phyloP scores from a whole-genome alignment of 2,113 vertebrate genomes.

The Fregetta grallaria region DNA sequence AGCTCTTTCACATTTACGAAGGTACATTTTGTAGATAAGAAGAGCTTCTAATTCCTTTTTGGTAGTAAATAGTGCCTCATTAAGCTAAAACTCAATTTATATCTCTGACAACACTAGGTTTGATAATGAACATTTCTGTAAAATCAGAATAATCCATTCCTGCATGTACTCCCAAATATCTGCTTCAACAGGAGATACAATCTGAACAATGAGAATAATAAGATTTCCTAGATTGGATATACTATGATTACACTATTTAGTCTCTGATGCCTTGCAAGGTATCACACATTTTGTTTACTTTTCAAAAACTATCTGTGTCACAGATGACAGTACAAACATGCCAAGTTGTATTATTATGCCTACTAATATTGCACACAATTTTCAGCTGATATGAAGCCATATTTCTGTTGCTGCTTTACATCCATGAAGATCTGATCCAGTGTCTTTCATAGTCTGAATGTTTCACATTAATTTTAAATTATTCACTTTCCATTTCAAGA shows the following conservation, averaged over 20 bases:
- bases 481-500: background rate
- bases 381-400: background rate
- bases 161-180: background rate
- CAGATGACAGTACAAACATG: background rate
- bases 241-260: background rate
- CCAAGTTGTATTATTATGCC: background rate
- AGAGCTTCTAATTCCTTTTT: background rate
- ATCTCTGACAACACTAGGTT: background rate
- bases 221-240: background rate
- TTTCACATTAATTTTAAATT: background rate
- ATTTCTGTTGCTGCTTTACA: background rate
- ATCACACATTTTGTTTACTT: background rate
- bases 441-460: background rate
- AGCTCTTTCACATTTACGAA: background rate
- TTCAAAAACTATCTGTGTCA: background rate
- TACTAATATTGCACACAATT: background rate
- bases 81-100: background rate
- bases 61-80: background rate
- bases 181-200: background rate
- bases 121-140: background rate
- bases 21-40: background rate
- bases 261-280: background rate
- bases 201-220: background rate
- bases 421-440: background rate
- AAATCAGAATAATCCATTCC: background rate